Evolutionary conservation across 2,888 invertebrate species (phyloP).

Genomic region (Macrophya annulata): DNA sequence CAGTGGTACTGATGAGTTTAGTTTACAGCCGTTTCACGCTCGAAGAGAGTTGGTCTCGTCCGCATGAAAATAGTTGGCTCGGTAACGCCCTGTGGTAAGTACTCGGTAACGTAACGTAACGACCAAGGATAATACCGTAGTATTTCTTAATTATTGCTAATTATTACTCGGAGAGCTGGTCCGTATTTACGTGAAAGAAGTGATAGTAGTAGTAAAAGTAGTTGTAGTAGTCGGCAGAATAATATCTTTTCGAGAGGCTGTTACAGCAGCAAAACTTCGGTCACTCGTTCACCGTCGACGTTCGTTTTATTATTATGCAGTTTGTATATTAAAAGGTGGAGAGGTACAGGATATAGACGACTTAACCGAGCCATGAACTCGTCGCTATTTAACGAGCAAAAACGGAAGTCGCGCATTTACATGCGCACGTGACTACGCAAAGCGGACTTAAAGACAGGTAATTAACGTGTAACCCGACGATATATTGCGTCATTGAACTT

Average conservation of each 20-base stretch:
- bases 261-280: not conserved
- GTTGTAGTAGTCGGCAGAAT: not conserved
- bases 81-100: not conserved
- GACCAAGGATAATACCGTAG: slow-evolving; percentile 33
- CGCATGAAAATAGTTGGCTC: slow-evolving; percentile 25
- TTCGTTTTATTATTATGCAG: slow-evolving; percentile 35
- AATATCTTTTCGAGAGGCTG: slow-evolving; percentile 12
- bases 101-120: slow-evolving; percentile 32
- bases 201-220: not conserved
- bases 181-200: not conserved
- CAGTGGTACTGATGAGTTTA: slow-evolving; percentile 27
- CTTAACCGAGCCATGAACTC: slow-evolving; percentile 10
- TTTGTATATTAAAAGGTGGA: not conserved
- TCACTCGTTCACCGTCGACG: not conserved
- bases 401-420: slow-evolving; percentile 67
- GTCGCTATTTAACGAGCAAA: slow-evolving; percentile 65
- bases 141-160: slow-evolving; percentile 52
- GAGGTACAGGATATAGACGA: slow-evolving; percentile 13
- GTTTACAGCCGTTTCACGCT: slow-evolving; percentile 50
- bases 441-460: slow-evolving; percentile 42
- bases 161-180: slow-evolving; percentile 12
- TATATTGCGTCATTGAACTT: slow-evolving; percentile 13
- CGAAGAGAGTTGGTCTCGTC: not conserved
- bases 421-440: slow-evolving; percentile 58
- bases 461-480: slow-evolving; percentile 43